phyloP scores from a whole-genome alignment of 2,113 vertebrate genomes.

The Condylura cristata region DNA sequence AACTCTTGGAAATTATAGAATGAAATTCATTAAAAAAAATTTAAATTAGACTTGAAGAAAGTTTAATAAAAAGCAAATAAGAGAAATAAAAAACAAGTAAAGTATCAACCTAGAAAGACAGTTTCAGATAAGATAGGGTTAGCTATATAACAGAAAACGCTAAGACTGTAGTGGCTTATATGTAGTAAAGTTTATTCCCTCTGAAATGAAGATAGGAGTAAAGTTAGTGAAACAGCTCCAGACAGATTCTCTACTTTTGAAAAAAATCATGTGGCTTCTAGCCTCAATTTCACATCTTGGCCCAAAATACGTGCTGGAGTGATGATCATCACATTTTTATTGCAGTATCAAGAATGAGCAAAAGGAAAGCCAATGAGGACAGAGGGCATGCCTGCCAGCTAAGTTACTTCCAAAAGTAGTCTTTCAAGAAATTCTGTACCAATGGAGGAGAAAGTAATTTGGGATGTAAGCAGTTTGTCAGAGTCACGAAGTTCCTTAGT shows the following conservation, averaged over 20 bases:
- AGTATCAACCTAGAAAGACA: not conserved
- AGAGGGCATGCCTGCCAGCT: not conserved
- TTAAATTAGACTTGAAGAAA: not conserved
- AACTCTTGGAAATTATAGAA: not conserved
- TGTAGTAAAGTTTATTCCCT: not conserved
- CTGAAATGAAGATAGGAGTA: not conserved
- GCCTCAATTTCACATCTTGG: not conserved
- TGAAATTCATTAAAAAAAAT: not conserved
- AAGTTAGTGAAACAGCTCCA: not conserved
- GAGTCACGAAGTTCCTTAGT: too few species aligned
- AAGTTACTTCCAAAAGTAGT: conserved; percentile 16
- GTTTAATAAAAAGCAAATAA: not conserved
- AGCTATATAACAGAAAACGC: not conserved
- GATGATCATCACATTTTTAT: not conserved
- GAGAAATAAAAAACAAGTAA: not conserved
- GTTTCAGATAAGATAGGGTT: not conserved
- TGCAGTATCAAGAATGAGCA: not conserved
- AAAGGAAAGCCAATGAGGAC: not conserved
- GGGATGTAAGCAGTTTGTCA: too few species aligned
- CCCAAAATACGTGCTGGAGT: not conserved
- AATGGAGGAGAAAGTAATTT: not conserved
- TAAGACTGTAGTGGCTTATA: not conserved
- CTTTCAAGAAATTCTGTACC: not conserved
- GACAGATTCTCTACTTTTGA: not conserved
- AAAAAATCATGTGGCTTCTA: not conserved